Evolutionary conservation across 2,888 invertebrate species (phyloP), one percentile per base, ranked within the genome.

Genomic region (Psylliodes chrysocephalus): DNA sequence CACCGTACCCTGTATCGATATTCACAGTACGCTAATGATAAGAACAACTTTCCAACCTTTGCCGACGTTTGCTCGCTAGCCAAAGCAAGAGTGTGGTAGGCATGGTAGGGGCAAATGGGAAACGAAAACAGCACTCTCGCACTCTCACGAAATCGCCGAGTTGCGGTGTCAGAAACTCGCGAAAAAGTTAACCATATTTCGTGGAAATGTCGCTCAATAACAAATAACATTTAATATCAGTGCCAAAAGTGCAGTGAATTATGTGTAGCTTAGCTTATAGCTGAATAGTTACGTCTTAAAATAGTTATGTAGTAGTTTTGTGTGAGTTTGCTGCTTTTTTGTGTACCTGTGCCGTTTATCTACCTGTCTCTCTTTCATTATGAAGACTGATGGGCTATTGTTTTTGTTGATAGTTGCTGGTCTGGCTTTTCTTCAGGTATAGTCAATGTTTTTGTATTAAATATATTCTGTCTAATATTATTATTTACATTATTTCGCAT

Each of bases 381-480:
- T 59, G 59, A 59, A 59, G 59, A 59, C 59, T 49, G 59, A 59
- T 59, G 51, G 59, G 40, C 22, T 40, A 40, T 59, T 59, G 49
- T 59, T 59, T 59, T 59, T 30, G 49, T 51, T 51, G 15, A 22
- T 49, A 28, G 18, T 51, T 59, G 49, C 40, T 59, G 49, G 15
- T 10, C 40, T 59, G 4, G 25, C 47, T 57, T 22, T 57, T 38
- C 25, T 47, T 40, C 49, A 59, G 59, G 59, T 59, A 59, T 51
- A 15, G 7, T 22, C 22, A 4, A 22, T 22, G 22, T 22, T n/a
- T n/a, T n/a, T n/a, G n/a, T n/a, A n/a, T n/a, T n/a, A n/a, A n/a
- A n/a, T n/a, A n/a, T n/a, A n/a, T n/a, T n/a, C n/a, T n/a, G n/a
- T n/a, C n/a, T n/a, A n/a, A n/a, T n/a, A n/a, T n/a, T n/a, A n/a